A percentile compares a stretch with the other conserved stretches of the same genome.
These are phyloP conservation scores for Cosmopolites sordidus DNA, from an alignment of 2,888 invertebrate genomes.

Conservation along the genomic window DNA sequence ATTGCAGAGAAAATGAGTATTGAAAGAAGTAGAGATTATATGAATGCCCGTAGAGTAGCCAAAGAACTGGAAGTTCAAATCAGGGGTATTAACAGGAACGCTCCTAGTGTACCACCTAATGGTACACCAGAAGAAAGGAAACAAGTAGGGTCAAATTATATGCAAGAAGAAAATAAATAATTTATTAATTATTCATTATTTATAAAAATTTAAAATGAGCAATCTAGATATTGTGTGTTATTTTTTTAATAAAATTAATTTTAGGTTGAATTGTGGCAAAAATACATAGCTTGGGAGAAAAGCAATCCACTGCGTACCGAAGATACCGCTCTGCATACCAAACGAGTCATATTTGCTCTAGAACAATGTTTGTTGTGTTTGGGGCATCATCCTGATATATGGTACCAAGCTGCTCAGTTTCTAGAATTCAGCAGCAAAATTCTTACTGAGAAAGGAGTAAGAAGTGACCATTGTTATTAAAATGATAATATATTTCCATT, in stretches of 20 bases:
- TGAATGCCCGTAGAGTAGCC: conserved; percentile 93
- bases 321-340: conserved; percentile 88
- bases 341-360: conserved; percentile 96
- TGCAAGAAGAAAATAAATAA: not conserved
- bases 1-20: conserved; percentile 97
- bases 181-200: not conserved
- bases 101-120: conserved; percentile 95
- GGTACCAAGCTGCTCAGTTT: conserved; percentile 98
- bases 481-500: conserved; percentile 4
- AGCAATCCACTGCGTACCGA: conserved; percentile 94
- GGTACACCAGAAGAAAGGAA: conserved; percentile 85
- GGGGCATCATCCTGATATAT: conserved; percentile 97
- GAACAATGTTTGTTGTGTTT: conserved; percentile 95
- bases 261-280: conserved; percentile 97
- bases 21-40: conserved; percentile 93
- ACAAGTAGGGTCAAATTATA: conserved; percentile 59
- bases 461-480: conserved; percentile 32
- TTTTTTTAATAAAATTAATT: conserved; percentile 8
- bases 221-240: not conserved
- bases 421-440: conserved; percentile 92
- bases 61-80: conserved; percentile 95
- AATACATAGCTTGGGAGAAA: conserved; percentile 96
- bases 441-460: conserved; percentile 89
- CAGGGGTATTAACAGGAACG: conserved; percentile 89
- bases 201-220: no score